phyloP scores from a whole-genome alignment of 2,888 invertebrate genomes.

The Euclidia mi region DNA sequence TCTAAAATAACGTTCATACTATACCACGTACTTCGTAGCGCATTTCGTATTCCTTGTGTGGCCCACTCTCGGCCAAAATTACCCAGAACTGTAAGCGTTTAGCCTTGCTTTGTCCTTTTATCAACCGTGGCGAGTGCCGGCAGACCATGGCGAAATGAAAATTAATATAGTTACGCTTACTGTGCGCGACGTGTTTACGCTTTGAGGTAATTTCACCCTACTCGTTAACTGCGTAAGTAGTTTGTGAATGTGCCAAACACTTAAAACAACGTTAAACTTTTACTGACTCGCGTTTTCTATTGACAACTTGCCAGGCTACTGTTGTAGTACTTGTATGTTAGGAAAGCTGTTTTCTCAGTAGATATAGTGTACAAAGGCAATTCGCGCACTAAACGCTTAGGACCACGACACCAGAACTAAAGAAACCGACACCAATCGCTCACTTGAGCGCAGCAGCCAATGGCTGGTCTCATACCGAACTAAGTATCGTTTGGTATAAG shows the following conservation, averaged over 20 bases:
- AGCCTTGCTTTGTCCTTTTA: background rate
- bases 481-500: too few relatives aligned
- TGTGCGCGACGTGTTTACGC: conserved; percentile 1
- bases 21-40: too few relatives aligned
- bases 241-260: background rate
- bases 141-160: background rate
- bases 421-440: too few relatives aligned
- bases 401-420: too few relatives aligned
- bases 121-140: background rate
- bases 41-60: too few relatives aligned
- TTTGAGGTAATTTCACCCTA: background rate
- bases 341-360: background rate
- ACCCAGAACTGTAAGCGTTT: background rate
- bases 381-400: too few relatives aligned
- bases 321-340: background rate
- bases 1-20: too few relatives aligned
- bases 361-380: too few relatives aligned
- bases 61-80: too few relatives aligned
- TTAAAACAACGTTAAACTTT: conserved; percentile 1
- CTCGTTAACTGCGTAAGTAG: background rate
- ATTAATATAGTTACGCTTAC: conserved; percentile 1
- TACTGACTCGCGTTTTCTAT: background rate
- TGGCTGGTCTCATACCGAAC: too few relatives aligned
- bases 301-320: background rate
- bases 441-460: too few relatives aligned